A percentile compares a stretch with the other conserved stretches of the same genome.
Conservation (phyloP, 1,140 invertebrate species). For the Riptortus pedestris region DNA sequence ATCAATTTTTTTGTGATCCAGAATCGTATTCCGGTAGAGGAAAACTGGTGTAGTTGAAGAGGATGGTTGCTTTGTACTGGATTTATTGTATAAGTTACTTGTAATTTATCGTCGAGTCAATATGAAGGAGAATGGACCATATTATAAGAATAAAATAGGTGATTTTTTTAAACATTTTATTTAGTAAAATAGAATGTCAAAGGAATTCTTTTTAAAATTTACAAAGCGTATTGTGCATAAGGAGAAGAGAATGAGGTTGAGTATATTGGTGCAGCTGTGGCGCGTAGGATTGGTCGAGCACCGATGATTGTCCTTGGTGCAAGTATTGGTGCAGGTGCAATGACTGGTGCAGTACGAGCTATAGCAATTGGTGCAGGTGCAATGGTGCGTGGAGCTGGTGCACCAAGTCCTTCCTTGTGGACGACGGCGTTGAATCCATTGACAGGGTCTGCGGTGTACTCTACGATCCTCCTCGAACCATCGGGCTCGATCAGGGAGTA, state of each 20-base stretch:
- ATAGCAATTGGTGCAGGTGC: no score
- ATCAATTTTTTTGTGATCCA: no score
- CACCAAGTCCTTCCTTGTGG: no score
- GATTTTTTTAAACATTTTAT: no score
- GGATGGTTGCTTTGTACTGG: no score
- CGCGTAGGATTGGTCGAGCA: conserved; percentile 2
- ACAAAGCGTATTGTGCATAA: not conserved
- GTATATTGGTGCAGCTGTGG: not conserved
- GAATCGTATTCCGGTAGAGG: no score
- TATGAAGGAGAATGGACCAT: no score
- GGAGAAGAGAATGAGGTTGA: not conserved
- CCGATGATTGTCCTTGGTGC: conserved; percentile 43
- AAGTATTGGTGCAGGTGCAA: conserved; percentile 37
- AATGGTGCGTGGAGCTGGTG: conserved; percentile 37
- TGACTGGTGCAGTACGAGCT: conserved; percentile 33
- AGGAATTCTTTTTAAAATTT: not conserved
- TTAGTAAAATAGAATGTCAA: not conserved
- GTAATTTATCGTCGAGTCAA: no score
- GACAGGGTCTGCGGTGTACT: conserved; percentile 44
- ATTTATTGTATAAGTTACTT: no score
- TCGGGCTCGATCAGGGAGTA: conserved; percentile 41
- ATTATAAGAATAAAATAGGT: no score
- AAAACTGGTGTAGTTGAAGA: no score
- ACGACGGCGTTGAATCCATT: conserved; percentile 37
- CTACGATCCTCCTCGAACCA: no score